Base-by-base conservation (phyloP, 2,797 vertebrate genomes). In the Rhodeus uyekii region DNA sequence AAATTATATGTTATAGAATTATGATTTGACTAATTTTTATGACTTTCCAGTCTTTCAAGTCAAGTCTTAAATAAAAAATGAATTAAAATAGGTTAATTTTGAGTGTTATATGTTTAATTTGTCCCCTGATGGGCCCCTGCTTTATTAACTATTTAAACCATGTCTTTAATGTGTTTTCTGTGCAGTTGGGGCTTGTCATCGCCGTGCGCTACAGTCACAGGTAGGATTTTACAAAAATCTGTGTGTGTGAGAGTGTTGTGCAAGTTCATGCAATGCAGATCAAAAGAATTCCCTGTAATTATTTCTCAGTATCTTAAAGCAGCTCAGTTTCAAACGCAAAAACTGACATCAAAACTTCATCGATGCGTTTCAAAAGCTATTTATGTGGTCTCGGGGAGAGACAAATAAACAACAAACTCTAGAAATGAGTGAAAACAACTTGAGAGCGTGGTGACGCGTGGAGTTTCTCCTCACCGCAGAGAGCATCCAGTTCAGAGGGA, bases 121-220 rank as follows among this genome's bases (percentile, higher is more conserved):
- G 8, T 8, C 24, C 13, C 55, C 24, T 12, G 5, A 27, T 60
- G 55, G 29, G n/a, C 4, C 53, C 24, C n/a, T 5, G n/a, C 53
- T 55, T 55, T 12, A 24, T n/a, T n/a, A 12, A 55, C 4, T 27
- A 27, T 58, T 27, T 27, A 27, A 48, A 34, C 13, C 29, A 19
- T 46, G 7, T 68, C 38, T 42, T 42, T 29, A 29, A 60, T 60
- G 58, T 29, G 77, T 58, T 74, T 68, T 87, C 64, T 76, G 7
- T 86, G 22, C 86, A 93, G 91, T 84, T 94, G 83, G 93, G 92
- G 42, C 87, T 95, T 85, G 91, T 82, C 8, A 92, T 93, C 80
- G 91, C 92, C 44, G 88, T 93, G 68, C 81, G 84, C 80, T 93
- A 92, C 29, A 94, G 93, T 83, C 92, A 93, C 91, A 94, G 93